Base-by-base conservation (phyloP, 2,888 invertebrate species). In the Linhomoeus sp. region DNA sequence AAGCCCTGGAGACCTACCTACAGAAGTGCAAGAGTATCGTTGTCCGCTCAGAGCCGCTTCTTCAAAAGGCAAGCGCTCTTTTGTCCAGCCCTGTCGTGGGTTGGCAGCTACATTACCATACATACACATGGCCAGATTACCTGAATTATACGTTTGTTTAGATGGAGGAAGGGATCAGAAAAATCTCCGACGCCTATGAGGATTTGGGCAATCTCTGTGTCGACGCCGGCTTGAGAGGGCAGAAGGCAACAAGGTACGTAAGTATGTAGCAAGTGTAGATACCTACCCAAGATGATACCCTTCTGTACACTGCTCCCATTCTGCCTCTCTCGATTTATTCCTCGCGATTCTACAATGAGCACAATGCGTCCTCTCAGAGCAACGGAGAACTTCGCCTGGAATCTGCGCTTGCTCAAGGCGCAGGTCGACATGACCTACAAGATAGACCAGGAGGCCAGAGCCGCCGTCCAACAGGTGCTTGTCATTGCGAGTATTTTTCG, bases 371-470 rank as follows among this genome's bases (percentile, higher is more conserved):
- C 7, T 29, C 12, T 5, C 29, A 49, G 69, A 61, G 70, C 70
- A 20, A 60, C 64, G 43, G 73, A 74, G 54, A 73, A 71, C 54
- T 72, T 70, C 56, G 68, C 71, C 1, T 73, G 73, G 73, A 73
- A 73, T 56, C 66, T 73, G 40, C 64, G 73, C 35, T 66, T 74
- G 38, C 60, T 75, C 45, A 69, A 71, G 52, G 72, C 72, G 19
- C 73, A 74, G 53, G 64, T 72, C 40, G 73, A 72, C 50, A 63
- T 73, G 22, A 59, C 74, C 52, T 58, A 60, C 35, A 67, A 70
- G 50, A 67, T 69, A 37, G 69, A 69, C 52, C 66, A 68, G 50
- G 72, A 73, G 50, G 70, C 72, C 50, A 61, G 58, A 47, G 67
- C 69, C 51, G 66, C 71, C 48, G 58, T 74, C 33, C 62, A 69